Evolutionary conservation across 2,888 invertebrate genomes (phyloP), one percentile per base, ranked within the genome.

Genomic region (Phlogophora meticulosa): DNA sequence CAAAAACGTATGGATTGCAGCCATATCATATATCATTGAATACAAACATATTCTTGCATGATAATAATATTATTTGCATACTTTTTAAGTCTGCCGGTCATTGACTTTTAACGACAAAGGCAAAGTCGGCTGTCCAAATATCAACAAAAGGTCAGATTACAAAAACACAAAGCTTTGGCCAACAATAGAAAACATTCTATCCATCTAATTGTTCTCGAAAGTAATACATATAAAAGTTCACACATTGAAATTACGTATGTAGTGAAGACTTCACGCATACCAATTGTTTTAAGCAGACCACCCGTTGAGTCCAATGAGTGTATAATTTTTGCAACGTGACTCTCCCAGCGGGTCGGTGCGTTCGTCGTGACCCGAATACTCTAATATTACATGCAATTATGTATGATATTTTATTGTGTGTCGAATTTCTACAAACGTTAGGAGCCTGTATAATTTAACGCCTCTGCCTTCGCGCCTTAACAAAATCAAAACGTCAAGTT

Each of bases 391-490:
- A 78, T 65, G 53, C 63, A 70, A 65, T 51, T 73, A 73, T 45
- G 59, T 24, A 55, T 69, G 48, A 58, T 51, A 70, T 80, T 79
- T 64, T 53, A 80, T 72, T 72, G 65, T 74, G 65, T 63, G 42
- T 53, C 59, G 49, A 55, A 65, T 63, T 70, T 68, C 58, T 72
- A 62, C 38, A 65, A 80, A 64, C 22, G 40, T 69, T 71, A 61
- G 52, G 9, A 34, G 53, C 24, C 76, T 66, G 53, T 80, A 68
- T 73, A 79, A 81, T 81, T 79, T 76, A 52, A 71, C 82, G 73
- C 73, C 80, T 79, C 64, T 70, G 76, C 80, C 24, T 70, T 68
- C 66, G 48, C 51, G 43, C 56, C 56, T 42, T 62, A 22, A 60
- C 66, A 71, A 75, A 66, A 59, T 38, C 51, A 20, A 53, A 75